These are phyloP conservation scores for Venustoraphidia nigricollis DNA, from an alignment of 2,888 invertebrate genomes.

Conservation along the genomic window DNA sequence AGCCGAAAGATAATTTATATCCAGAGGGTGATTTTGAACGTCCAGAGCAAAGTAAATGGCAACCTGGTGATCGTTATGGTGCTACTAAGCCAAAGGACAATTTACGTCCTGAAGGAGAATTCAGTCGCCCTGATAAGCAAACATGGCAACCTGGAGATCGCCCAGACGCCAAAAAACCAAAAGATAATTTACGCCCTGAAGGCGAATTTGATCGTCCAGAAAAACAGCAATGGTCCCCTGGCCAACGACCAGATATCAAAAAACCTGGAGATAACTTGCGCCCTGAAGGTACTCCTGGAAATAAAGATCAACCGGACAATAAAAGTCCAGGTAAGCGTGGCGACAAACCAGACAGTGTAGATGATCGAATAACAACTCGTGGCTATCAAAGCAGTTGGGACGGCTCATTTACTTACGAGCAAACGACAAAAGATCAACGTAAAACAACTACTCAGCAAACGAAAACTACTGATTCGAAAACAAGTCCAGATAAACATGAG, in stretches of 20 bases:
- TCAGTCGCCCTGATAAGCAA: slow-evolving; percentile 16
- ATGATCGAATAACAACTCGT: slow-evolving; percentile 7
- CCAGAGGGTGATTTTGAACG: slow-evolving; percentile 27
- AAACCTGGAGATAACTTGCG: slow-evolving; percentile 32
- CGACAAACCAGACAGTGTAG: slow-evolving; percentile 2
- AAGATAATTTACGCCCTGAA: slow-evolving; percentile 24
- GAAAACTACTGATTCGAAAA: slow-evolving; percentile 27
- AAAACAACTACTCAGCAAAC: slow-evolving; percentile 18
- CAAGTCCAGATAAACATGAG: slow-evolving; percentile 35
- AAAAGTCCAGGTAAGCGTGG: slow-evolving; percentile 13
- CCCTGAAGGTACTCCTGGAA: slow-evolving; percentile 23
- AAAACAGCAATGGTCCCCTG: slow-evolving; percentile 28
- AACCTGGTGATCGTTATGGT: slow-evolving; percentile 33
- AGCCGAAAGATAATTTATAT: slow-evolving; percentile 29
- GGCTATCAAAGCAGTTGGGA: slow-evolving; percentile 11
- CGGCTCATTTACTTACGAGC: slow-evolving; percentile 12
- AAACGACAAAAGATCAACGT: slow-evolving; percentile 21
- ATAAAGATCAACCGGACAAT: slow-evolving; percentile 22
- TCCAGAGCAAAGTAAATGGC: slow-evolving; percentile 27
- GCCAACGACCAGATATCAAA: slow-evolving; percentile 29
- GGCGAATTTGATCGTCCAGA: slow-evolving; percentile 21
- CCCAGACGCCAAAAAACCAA: slow-evolving; percentile 18
- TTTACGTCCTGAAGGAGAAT: slow-evolving; percentile 25
- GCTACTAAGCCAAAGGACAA: slow-evolving; percentile 23
- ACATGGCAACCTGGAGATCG: slow-evolving; percentile 16